Conservation (phyloP, 2,888 invertebrate species). For the Cheilosia vernalis region DNA sequence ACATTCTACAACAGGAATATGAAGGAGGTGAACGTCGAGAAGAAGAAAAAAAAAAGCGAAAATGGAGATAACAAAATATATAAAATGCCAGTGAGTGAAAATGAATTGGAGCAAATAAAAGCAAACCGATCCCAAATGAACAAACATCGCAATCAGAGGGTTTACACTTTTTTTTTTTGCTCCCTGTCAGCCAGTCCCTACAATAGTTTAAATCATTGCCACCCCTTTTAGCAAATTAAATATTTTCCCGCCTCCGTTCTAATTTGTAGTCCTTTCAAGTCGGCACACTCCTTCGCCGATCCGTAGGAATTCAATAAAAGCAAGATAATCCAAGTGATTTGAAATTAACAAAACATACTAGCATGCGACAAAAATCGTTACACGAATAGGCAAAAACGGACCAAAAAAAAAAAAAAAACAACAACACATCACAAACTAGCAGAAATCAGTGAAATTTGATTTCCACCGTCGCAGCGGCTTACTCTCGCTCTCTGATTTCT, state of each 20-base stretch:
- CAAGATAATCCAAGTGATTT: conserved; percentile 10
- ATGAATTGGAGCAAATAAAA: conserved; percentile 72
- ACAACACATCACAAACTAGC: conserved; percentile 49
- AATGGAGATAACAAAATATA: conserved; percentile 11
- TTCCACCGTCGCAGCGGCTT: conserved; percentile 60
- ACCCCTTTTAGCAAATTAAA: conserved; percentile 40
- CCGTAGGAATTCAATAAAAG: conserved; percentile 63
- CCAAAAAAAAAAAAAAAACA: conserved; percentile 30
- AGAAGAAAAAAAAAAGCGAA: conserved; percentile 11
- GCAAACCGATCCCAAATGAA: conserved; percentile 74
- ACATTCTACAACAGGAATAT: conserved; percentile 66
- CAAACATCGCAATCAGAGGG: conserved; percentile 73
- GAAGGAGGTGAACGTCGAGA: conserved; percentile 59
- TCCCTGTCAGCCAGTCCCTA: background rate
- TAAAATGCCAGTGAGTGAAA: conserved; percentile 55
- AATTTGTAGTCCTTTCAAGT: conserved; percentile 34
- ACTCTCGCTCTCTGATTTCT: conserved; percentile 50
- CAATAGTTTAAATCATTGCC: conserved; percentile 44
- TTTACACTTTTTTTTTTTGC: conserved; percentile 16
- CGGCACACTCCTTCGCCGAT: conserved; percentile 22
- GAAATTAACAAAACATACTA: conserved; percentile 23
- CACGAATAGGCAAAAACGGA: background rate
- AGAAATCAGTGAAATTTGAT: conserved; percentile 71
- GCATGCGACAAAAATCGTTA: background rate
- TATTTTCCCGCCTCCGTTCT: conserved; percentile 31